Percentiles rank a stretch among this genome's conserved stretches.
Evolutionary conservation across 2,888 invertebrate genomes (phyloP).

Genomic region (Steromphala cineraria): DNA sequence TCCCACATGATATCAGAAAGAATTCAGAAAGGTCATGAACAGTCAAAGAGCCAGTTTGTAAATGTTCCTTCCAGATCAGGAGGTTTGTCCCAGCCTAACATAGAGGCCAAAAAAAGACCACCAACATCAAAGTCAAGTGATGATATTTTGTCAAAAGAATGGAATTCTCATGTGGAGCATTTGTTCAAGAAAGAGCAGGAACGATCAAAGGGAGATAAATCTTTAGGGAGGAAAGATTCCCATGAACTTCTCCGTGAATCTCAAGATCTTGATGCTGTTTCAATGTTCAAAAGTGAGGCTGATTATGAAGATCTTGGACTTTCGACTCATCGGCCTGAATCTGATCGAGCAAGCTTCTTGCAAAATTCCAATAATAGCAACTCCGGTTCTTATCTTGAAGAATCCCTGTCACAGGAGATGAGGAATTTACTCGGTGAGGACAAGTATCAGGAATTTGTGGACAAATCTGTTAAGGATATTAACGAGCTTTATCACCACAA

Average conservation of each 20-base stretch:
- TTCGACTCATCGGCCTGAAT: slow-evolving; percentile 61
- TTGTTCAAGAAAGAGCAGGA: neutral
- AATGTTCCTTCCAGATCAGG: neutral
- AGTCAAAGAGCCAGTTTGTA: neutral
- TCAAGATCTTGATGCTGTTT: slow-evolving; percentile 39
- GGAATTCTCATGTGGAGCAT: slow-evolving; percentile 16
- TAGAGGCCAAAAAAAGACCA: neutral
- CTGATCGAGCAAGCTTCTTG: slow-evolving; percentile 22
- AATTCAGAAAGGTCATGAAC: neutral
- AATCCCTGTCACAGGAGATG: slow-evolving; percentile 17
- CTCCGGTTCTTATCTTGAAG: neutral
- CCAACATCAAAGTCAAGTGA: neutral
- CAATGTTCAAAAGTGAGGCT: slow-evolving; percentile 37
- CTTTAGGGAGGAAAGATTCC: neutral
- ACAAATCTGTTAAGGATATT: slow-evolving; percentile 54
- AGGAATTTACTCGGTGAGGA: slow-evolving; percentile 48
- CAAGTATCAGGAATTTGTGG: slow-evolving; percentile 56
- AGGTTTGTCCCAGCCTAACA: neutral
- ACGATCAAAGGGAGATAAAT: neutral
- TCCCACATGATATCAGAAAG: neutral
- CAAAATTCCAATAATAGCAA: neutral
- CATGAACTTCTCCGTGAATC: slow-evolving; percentile 33
- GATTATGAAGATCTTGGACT: slow-evolving; percentile 52
- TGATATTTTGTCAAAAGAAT: neutral
- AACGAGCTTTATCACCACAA: slow-evolving; percentile 44